phyloP scores from a whole-genome alignment of 2,797 vertebrate genomes.

The Sebastes alutus region DNA sequence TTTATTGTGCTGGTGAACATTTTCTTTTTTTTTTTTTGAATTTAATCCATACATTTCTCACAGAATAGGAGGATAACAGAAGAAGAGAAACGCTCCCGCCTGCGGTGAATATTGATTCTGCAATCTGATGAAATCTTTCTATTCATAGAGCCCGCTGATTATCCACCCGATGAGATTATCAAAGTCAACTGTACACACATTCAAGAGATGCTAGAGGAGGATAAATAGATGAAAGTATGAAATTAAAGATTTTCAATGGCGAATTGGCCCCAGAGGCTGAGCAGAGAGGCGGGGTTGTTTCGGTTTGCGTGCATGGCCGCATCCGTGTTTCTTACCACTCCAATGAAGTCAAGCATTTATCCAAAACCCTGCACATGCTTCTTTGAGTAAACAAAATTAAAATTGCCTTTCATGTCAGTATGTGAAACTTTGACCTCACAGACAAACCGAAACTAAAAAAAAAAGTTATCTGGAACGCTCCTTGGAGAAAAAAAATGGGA shows the following conservation, averaged over 20 bases:
- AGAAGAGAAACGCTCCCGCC: not conserved
- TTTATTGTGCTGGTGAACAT: constrained; percentile 3
- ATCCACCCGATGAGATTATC: constrained; percentile 29
- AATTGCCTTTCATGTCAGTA: not conserved
- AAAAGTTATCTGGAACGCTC: constrained; percentile 1
- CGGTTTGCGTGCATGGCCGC: not conserved
- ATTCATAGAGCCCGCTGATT: constrained; percentile 24
- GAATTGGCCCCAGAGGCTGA: constrained; percentile 1
- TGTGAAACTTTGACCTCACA: constrained; percentile 8
- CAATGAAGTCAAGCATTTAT: not conserved
- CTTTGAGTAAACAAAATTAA: constrained; percentile 3
- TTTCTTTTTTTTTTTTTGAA: not conserved
- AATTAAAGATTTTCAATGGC: constrained; percentile 46
- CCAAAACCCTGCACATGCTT: not conserved
- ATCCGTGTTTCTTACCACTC: not conserved
- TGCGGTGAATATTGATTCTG: constrained; percentile 30
- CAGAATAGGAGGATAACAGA: constrained; percentile 2
- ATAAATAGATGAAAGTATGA: constrained; percentile 43
- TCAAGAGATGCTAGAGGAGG: constrained; percentile 24
- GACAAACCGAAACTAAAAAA: constrained; percentile 5
- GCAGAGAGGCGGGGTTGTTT: not conserved
- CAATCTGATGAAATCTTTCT: constrained; percentile 30
- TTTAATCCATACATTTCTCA: constrained; percentile 26
- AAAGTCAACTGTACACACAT: constrained; percentile 37
- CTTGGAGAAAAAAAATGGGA: not conserved